A percentile compares a stretch with the other conserved stretches of the same genome.
These are phyloP conservation scores for Empis livida DNA, from an alignment of 2,888 invertebrate species.

Conservation along the genomic window DNA sequence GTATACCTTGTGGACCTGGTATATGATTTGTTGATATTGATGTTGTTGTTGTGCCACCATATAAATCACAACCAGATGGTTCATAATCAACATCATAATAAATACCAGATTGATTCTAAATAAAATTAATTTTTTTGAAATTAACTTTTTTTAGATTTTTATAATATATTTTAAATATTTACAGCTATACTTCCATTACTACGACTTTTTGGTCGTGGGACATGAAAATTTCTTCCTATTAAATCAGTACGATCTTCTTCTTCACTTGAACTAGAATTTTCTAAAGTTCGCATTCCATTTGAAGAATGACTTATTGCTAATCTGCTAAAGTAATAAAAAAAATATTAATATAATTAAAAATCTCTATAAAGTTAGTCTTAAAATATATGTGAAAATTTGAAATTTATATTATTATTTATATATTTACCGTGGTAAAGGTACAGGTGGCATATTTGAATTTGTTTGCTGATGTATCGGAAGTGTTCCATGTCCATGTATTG, in stretches of 20 bases:
- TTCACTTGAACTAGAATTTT: slow-evolving; percentile 45
- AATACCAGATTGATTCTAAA: slow-evolving; percentile 76
- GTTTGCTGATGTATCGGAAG: slow-evolving; percentile 23
- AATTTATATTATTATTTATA: too few species aligned
- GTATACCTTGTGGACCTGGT: slow-evolving; percentile 53
- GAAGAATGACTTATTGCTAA: slow-evolving; percentile 35
- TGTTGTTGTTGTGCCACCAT: slow-evolving; percentile 33
- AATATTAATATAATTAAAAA: too few species aligned
- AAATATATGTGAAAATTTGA: too few species aligned
- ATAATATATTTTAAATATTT: slow-evolving; percentile 8
- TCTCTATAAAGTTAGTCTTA: too few species aligned
- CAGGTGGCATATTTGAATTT: slow-evolving; percentile 47
- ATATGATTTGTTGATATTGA: slow-evolving; percentile 43
- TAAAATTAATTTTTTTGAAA: slow-evolving; percentile 5
- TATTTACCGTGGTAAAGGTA: slow-evolving; percentile 55
- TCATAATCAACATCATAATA: slow-evolving; percentile 86
- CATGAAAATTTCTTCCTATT: slow-evolving; percentile 56
- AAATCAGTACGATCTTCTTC: slow-evolving; percentile 66
- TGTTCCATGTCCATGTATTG: slow-evolving; percentile 36
- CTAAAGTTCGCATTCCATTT: slow-evolving; percentile 37
- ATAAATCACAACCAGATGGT: slow-evolving; percentile 41
- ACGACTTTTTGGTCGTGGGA: slow-evolving; percentile 71
- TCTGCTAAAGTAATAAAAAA: slow-evolving; percentile 18
- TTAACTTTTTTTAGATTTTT: neutral
- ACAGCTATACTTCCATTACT: slow-evolving; percentile 46